phyloP scores from a whole-genome alignment of 2,113 vertebrate genomes.

The Cheirogaleus medius region DNA sequence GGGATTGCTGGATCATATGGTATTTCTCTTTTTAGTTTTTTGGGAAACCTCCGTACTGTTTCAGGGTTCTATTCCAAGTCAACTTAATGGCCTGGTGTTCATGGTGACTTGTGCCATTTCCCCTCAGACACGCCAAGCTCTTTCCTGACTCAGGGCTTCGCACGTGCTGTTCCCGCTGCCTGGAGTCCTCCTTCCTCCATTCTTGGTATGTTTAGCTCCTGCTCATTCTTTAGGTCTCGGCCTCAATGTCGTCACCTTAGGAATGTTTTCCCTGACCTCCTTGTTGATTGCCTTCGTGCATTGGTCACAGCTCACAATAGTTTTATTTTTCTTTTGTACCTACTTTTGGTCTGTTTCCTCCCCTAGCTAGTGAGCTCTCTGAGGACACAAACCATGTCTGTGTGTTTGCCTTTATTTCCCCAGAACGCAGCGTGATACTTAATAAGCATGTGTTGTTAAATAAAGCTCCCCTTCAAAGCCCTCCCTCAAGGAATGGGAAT shows the following conservation, averaged over 20 bases:
- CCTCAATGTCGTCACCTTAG: not conserved
- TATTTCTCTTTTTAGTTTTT: not conserved
- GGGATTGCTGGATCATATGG: not conserved
- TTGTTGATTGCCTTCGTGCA: not conserved
- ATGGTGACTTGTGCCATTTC: too few relatives aligned
- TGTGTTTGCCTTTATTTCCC: not conserved
- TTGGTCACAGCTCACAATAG: not conserved
- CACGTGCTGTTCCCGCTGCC: not conserved
- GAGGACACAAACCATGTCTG: not conserved
- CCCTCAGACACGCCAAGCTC: not conserved
- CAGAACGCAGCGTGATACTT: not conserved
- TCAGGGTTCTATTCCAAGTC: not conserved
- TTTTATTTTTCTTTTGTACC: not conserved
- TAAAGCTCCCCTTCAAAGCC: not conserved
- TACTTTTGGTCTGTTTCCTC: not conserved
- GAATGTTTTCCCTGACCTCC: not conserved
- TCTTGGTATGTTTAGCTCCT: not conserved
- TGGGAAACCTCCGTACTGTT: not conserved
- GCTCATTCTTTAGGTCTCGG: not conserved
- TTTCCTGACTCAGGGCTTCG: not conserved
- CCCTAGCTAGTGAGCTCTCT: not conserved
- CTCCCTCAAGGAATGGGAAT: not conserved
- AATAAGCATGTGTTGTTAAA: not conserved
- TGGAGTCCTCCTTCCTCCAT: not conserved
- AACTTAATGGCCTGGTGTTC: not conserved